These are phyloP conservation scores for Pseudomyrmex flavicornis DNA, from an alignment of 1,140 invertebrate species.

Conservation along the genomic window DNA sequence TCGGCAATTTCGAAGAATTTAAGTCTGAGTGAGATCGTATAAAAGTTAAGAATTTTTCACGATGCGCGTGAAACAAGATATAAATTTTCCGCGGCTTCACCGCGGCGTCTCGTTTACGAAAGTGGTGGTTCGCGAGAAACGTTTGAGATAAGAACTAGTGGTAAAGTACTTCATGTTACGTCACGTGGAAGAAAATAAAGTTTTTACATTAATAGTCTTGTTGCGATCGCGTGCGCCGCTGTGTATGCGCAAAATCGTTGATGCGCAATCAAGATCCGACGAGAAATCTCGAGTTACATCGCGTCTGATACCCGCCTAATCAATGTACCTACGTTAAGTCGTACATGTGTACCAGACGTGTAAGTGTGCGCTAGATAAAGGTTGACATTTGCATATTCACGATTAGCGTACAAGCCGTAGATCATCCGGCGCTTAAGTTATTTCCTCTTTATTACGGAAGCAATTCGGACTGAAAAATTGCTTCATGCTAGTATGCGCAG, in stretches of 20 bases:
- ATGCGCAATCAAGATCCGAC: conserved; percentile 45
- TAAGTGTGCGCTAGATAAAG: conserved; percentile 38
- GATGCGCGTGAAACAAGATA: not conserved
- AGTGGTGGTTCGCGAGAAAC: not conserved
- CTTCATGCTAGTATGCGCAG: not conserved
- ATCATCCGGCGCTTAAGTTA: conserved; percentile 46
- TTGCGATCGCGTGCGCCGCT: conserved; percentile 26
- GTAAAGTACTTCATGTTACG: not conserved
- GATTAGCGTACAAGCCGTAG: conserved; percentile 44
- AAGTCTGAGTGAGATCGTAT: too few relatives aligned
- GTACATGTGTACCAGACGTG: conserved; percentile 50
- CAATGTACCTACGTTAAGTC: conserved; percentile 30
- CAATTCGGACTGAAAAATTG: conserved; percentile 31
- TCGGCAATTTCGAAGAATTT: too few relatives aligned
- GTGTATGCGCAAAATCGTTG: conserved; percentile 38
- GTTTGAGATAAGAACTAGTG: not conserved
- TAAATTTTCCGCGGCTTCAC: not conserved
- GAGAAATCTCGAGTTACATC: conserved; percentile 43
- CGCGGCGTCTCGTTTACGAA: not conserved
- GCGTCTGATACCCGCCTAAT: conserved; percentile 17
- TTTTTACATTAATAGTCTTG: not conserved
- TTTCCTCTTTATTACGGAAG: conserved; percentile 50
- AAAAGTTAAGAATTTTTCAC: not conserved
- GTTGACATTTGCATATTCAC: conserved; percentile 52
- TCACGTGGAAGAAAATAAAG: conserved; percentile 9